These are phyloP conservation scores for Noctuana brunneofusca DNA, from an alignment of 2,888 invertebrate genomes.

Conservation along the genomic window DNA sequence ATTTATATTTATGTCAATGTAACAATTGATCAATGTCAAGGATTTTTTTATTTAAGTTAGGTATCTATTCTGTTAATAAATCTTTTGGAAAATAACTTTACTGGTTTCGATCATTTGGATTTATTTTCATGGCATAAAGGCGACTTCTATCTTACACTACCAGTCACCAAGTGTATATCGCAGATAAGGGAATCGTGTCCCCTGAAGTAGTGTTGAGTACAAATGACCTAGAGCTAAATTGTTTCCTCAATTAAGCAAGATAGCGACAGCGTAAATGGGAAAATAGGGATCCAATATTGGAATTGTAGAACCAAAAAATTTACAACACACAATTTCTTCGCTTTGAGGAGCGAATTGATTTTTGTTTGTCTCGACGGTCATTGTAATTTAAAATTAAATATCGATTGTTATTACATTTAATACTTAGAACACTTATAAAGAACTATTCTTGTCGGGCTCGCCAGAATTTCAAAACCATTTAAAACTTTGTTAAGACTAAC, in stretches of 20 bases:
- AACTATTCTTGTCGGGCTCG: too few relatives aligned
- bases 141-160: neutral
- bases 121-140: neutral
- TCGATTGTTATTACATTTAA: too few relatives aligned
- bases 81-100: neutral
- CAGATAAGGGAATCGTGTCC: conserved; percentile 11
- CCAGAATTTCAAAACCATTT: too few relatives aligned
- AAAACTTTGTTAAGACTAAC: too few relatives aligned
- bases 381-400: too few relatives aligned
- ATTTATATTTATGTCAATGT: too few relatives aligned
- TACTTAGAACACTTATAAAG: too few relatives aligned
- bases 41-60: too few relatives aligned
- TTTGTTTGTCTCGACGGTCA: too few relatives aligned
- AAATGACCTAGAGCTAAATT: conserved; percentile 5
- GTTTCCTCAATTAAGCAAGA: conserved; percentile 4
- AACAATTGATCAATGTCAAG: too few relatives aligned
- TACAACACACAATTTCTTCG: neutral
- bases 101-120: neutral
- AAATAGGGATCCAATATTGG: conserved; percentile 10
- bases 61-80: too few relatives aligned
- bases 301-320: neutral
- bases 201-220: conserved; percentile 4
- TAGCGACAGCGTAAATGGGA: neutral
- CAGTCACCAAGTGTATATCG: conserved; percentile 14
- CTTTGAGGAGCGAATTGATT: too few relatives aligned